Evolutionary conservation across 1,140 invertebrate species (phyloP), one percentile per base, ranked within the genome.

Genomic region (Bicyclus anynana): DNA sequence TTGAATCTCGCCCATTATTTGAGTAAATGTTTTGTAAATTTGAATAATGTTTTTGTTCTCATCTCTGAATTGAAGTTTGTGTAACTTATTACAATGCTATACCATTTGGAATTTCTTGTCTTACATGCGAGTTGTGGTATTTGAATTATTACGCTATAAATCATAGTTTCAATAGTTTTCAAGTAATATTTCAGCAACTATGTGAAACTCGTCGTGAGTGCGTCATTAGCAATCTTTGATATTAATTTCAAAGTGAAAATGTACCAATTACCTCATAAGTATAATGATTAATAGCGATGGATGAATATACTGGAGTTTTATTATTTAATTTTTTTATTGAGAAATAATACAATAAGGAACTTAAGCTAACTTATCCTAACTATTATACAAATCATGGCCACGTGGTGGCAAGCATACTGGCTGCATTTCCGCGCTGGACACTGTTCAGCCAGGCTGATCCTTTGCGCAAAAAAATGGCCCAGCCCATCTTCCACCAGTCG

Each of bases 1-100:
- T 46, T 13, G 47, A 59, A 59, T 55, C 49, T 50, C 46, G 48
- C 49, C 48, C 33, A 13, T 14, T 17, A 44, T 44, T 44, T 3
- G 18, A 51, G 53, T 21, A 17, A 52, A 52, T 20, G 46, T 23
- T 62, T 62, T 51, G 52, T 62, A 21, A 20, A 20, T 20, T 44
- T 44, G 16, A 20, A n/a, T 33, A 33, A 33, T 33, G 29, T 33
- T 10, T 33, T 33, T 33, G 29, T 33, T 12, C n/a, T 7, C n/a
- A 4, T 33, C 1, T 2, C 9, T 33, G 10, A 1, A 20, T 3
- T 1, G 4, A 5, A 12, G 20, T 12, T 20, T 44, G 12, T 44
- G 17, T 44, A 18, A 17, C 13, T 20, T 44, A 44, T 44, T 20
- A 44, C 40, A 44, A 44, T 20, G 40, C 9, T 12, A 4, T 44